Evolutionary conservation across 2,888 invertebrate species (phyloP), one percentile per base, ranked within the genome.

Genomic region (Nomada ruficornis): DNA sequence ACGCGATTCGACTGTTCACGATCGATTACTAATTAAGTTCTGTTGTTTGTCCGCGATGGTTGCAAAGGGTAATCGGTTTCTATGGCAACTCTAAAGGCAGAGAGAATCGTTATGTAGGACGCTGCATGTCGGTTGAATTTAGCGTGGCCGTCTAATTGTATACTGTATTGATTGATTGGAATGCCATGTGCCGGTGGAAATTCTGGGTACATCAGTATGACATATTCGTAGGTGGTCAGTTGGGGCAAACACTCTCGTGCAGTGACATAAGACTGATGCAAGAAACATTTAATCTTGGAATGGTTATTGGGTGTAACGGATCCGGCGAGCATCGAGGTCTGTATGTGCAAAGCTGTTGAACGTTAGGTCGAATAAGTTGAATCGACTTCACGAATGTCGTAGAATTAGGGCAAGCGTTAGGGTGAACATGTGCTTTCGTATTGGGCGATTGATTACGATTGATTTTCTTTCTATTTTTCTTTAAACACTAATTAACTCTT

Each of bases 11-110:
- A 44, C 3, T 47, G 18, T 44, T n/a, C 10, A 9, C 23, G 20
- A 62, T 71, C 60, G 50, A 71, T 71, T 20, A 1, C 29, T 71
- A 71, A 71, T 71, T 62, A 63, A 63, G 23, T 54, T 50, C 1
- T 15, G 15, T 29, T 47, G 47, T 47, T 59, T 20, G 59, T 59
- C 13, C 47, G 15, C 13, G 4, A 9, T 68, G 13, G 29, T 47
- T 50, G 36, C 20, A 23, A 23, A 18, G 47, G 29, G 15, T 65
- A 55, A 47, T 57, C 23, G 55, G 18, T 47, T 23, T 23, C 11
- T 44, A 5, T 15, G 26, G 36, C 11, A 15, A 15, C 36, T 26
- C 52, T 1, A 11, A 0, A 5, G 42, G 0, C n/a, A 26, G 26
- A 20, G 44, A 52, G 20, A 62, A 44, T 62, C 13, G 23, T 44